Percentiles rank a stretch among this genome's conserved stretches.
These are phyloP conservation scores for Onychomys torridus DNA, from an alignment of 2,797 vertebrate species.

Conservation along the genomic window DNA sequence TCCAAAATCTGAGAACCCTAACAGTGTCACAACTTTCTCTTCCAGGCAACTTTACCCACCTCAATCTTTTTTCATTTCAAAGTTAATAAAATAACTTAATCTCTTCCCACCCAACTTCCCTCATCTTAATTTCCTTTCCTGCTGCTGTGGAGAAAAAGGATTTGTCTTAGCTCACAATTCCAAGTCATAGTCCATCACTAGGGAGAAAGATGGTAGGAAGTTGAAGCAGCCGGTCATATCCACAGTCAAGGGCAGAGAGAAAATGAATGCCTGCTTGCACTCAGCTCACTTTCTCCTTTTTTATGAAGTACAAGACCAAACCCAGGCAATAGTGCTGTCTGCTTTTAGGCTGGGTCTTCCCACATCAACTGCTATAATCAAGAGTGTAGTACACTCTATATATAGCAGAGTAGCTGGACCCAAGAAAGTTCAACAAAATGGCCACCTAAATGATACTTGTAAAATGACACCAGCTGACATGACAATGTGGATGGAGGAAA, in stretches of 20 bases:
- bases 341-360: neutral
- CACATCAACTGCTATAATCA: neutral
- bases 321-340: neutral
- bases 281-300: neutral
- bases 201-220: neutral
- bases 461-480: neutral
- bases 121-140: neutral
- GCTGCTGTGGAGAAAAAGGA: neutral
- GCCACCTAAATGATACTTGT: neutral
- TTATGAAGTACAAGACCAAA: neutral
- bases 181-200: neutral
- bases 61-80: neutral
- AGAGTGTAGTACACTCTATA: neutral
- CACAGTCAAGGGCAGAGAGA: neutral
- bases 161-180: neutral
- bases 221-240: fast-evolving
- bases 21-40: neutral
- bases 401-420: neutral
- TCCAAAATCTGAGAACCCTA: neutral
- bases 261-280: neutral
- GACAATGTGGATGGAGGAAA: neutral
- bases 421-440: neutral
- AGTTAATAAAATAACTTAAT: neutral
- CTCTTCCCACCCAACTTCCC: neutral
- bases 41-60: neutral